These are phyloP conservation scores for Sialis fuliginosa DNA, from an alignment of 2,888 invertebrate genomes.

Conservation along the genomic window DNA sequence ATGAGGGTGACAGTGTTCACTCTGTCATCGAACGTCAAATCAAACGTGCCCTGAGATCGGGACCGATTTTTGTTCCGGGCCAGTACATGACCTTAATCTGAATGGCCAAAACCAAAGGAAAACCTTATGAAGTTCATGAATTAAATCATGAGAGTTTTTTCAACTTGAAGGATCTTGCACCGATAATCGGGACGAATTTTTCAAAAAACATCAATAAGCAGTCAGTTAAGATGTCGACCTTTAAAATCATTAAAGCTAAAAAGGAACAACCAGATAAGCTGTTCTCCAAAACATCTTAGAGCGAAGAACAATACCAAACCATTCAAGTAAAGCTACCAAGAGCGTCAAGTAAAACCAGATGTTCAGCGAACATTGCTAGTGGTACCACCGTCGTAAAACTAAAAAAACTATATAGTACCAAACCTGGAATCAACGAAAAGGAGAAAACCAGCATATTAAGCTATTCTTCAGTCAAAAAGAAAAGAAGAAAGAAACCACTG, in stretches of 20 bases:
- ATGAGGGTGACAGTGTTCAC: slow-evolving; percentile 17
- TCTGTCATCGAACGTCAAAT: slow-evolving; percentile 16
- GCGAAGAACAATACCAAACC: not conserved
- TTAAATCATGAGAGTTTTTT: slow-evolving; percentile 1
- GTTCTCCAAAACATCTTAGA: not conserved
- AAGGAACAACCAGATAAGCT: not conserved
- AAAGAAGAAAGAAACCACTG: too few relatives aligned
- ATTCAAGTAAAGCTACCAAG: too few relatives aligned
- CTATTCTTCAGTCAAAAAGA: too few relatives aligned
- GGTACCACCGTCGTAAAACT: too few relatives aligned
- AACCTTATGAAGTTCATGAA: slow-evolving; percentile 3
- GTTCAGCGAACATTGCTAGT: too few relatives aligned
- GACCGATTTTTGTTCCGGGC: slow-evolving; percentile 1
- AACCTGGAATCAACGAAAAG: too few relatives aligned
- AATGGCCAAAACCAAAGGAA: slow-evolving; percentile 11
- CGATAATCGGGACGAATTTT: slow-evolving; percentile 1
- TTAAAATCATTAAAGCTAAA: slow-evolving; percentile 3
- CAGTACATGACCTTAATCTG: slow-evolving; percentile 1
- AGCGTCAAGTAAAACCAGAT: too few relatives aligned
- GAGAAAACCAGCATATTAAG: too few relatives aligned
- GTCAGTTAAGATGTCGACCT: not conserved
- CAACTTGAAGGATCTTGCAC: slow-evolving; percentile 1
- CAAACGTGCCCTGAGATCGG: slow-evolving; percentile 9
- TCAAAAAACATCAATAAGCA: not conserved
- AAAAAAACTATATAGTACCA: too few relatives aligned